A percentile compares a stretch with the other conserved stretches of the same genome.
Evolutionary conservation across 2,888 invertebrate genomes (phyloP).

Genomic region (Melipona bicolor): DNA sequence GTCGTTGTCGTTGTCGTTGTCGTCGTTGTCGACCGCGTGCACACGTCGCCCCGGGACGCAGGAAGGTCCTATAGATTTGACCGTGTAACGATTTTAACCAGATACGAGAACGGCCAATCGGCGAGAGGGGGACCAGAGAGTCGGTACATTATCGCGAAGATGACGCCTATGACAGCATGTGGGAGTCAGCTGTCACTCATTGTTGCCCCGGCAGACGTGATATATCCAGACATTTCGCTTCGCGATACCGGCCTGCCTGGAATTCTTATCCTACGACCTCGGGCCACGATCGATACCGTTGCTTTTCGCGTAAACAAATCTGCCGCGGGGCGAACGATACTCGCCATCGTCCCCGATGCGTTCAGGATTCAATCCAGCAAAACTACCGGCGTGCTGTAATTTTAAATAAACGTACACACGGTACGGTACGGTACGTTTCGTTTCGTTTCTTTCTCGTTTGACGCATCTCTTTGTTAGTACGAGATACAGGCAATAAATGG

Average conservation of each 20-base stretch:
- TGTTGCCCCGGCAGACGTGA: conserved; percentile 78
- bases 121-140: conserved; percentile 55
- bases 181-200: conserved; percentile 83
- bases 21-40: conserved; percentile 4
- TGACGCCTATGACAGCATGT: conserved; percentile 81
- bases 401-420: no score
- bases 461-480: no score
- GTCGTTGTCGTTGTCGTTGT: conserved; percentile 7
- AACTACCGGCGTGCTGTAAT: no score
- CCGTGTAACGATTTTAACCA: conserved; percentile 77
- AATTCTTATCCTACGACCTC: conserved; percentile 67
- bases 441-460: no score
- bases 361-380: background rate
- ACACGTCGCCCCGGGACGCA: conserved; percentile 33
- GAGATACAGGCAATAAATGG: no score
- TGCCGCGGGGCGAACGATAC: background rate
- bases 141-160: conserved; percentile 77
- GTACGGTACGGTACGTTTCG: no score
- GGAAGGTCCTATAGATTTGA: conserved; percentile 69
- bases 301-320: conserved; percentile 40
- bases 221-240: conserved; percentile 73
- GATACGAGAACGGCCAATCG: conserved; percentile 71
- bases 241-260: conserved; percentile 63
- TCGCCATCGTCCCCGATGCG: background rate
- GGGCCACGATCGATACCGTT: conserved; percentile 52